Conservation (phyloP, 2,888 invertebrate genomes). For the Silvanus unidentatus region DNA sequence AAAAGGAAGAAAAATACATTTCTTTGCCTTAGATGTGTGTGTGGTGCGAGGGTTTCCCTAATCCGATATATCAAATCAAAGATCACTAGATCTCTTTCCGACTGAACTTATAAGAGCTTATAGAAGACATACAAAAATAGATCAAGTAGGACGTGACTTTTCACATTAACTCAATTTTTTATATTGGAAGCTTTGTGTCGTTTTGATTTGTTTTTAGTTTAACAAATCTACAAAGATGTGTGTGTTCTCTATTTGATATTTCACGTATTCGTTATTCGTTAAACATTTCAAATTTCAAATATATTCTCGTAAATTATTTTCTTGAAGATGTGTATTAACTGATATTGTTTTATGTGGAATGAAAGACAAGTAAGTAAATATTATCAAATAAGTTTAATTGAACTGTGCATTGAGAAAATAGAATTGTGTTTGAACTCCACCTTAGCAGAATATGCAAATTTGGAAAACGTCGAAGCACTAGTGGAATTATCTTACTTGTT, state of each 20-base stretch:
- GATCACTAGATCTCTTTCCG: conserved; percentile 27
- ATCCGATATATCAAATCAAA: conserved; percentile 43
- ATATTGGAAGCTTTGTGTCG: background rate
- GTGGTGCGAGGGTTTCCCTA: conserved; percentile 33
- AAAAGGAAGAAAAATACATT: conserved; percentile 33
- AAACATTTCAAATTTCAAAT: too few relatives aligned
- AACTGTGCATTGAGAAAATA: conserved; percentile 28
- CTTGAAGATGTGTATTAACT: too few relatives aligned
- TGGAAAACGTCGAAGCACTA: conserved; percentile 18
- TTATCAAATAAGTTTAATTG: conserved; percentile 26
- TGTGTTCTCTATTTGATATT: too few relatives aligned
- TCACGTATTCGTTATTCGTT: too few relatives aligned
- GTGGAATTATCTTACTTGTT: conserved; percentile 29
- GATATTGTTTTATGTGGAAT: background rate
- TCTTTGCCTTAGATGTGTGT: conserved; percentile 22
- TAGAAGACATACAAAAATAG: conserved; percentile 23
- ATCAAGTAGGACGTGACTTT: conserved; percentile 9
- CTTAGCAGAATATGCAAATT: conserved; percentile 33
- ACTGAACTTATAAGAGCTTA: conserved; percentile 23
- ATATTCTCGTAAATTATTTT: too few relatives aligned
- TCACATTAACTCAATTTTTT: conserved; percentile 19
- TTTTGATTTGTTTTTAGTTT: too few relatives aligned
- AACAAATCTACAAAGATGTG: too few relatives aligned
- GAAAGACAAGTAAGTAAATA: conserved; percentile 19
- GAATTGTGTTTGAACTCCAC: conserved; percentile 25